Base-by-base conservation (phyloP, 2,888 invertebrate genomes). In the Limnephilus auricula region DNA sequence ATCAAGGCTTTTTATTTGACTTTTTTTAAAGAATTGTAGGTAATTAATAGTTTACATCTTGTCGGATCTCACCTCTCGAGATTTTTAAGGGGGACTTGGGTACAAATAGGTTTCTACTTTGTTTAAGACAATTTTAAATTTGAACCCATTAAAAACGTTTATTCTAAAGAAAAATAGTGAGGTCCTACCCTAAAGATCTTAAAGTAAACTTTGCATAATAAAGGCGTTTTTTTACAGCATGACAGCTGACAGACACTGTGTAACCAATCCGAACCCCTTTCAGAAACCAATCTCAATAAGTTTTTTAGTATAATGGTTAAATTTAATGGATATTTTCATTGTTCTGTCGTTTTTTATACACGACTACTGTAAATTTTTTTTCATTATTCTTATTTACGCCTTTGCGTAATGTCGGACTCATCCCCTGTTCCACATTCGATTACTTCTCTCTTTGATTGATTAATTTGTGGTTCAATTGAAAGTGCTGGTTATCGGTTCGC, bases 401-500 rank as follows among this genome's bases (percentile, higher is more conserved):
- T 82, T 25, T 65, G 65, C 45, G 45, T 12, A 34, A 32, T 18
- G 80, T 82, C 31, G 32, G 80, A 31, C 15, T 82, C 82, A 82
- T 32, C 82, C 82, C 65, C 9, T 65, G 25, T 65, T 65, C 25
- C 65, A 65, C 13, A n/a, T 9, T 25, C 34, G 25, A 82, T 32
- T 34, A 82, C 34, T 34, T 85, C 30, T 85, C 13, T 45, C 30
- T 45, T 18, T 18, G 18, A 25, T 84, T 84, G 85, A 40, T 85
- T 45, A 40, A 85, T 85, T 25, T 40, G 45, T 30, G 84, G 34
- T 84, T 30, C n/a, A 40, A 45, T 85, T 85, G 13, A 13, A 85
- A 25, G 37, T 40, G 40, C 25, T n/a, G 12, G 40, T 30, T n/a
- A 45, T 6, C 30, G 13, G 30, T 30, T 37, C 30, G 5, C 84